Base-by-base conservation (phyloP, 35 echinoderm and acorn worm species). In the Acanthaster planci region DNA sequence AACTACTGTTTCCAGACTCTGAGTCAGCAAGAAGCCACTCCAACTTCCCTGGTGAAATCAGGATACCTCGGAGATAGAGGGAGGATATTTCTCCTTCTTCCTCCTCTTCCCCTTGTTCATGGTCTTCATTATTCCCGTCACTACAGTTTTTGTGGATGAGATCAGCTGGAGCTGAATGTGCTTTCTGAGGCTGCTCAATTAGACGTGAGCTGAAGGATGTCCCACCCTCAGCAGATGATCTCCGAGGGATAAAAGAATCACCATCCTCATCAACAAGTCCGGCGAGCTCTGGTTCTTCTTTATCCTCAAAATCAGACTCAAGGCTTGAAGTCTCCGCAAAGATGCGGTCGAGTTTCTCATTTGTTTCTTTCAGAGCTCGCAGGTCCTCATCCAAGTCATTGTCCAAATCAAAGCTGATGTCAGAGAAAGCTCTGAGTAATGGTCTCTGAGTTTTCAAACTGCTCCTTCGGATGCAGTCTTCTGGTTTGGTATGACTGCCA, bases 361-460 rank as follows among this genome's bases (percentile, higher is more conserved):
- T 57, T 26, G 81, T 58, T 59, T 30, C 16, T 56, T 80, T 86
- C 55, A 80, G 51, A 68, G 79, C 89, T 67, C 53, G 75, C 22
- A 90, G 37, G 54, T 84, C 84, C 18, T 95, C 93, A 76, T 87
- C 77, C 7, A 83, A 80, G n/a, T 54, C 81, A 84, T 89, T 79
- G 17, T 99, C 92, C 16, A 89, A 91, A 81, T 99, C 92, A 79
- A 99, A 89, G 86, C 89, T 97, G 59, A 99, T 51, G 72, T 97
- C 94, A 58, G 90, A 97, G 38, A 97, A 97, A 22, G 42, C 55
- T 80, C 90, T 75, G 15, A 97, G 68, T 15, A 76, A 35, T 32
- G 7, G 77, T 64, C 54, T 79, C 30, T 55, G 37, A 78, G 31
- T 39, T 59, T 34, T 83, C 52, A 83, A 9, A 47, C 15, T n/a